Conservation (phyloP, 2,888 invertebrate species). For the Embidobia sp. region DNA sequence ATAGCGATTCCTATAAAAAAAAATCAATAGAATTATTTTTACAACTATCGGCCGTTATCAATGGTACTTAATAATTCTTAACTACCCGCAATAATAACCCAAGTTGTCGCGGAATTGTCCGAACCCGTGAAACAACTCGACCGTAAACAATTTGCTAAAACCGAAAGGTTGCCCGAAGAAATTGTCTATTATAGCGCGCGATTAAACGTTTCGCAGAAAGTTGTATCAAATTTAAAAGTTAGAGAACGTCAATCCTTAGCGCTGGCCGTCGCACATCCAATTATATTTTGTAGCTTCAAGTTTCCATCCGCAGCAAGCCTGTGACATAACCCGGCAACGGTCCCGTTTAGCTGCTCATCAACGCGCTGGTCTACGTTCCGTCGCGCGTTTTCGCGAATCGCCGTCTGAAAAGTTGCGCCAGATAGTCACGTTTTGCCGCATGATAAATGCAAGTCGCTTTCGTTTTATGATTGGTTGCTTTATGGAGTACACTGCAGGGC, state of each 20-base stretch:
- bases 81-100: too few relatives aligned
- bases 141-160: too few relatives aligned
- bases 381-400: slow-evolving; percentile 45
- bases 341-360: slow-evolving; percentile 40
- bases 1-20: too few relatives aligned
- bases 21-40: too few relatives aligned
- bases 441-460: slow-evolving; percentile 57
- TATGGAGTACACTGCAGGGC: slow-evolving; percentile 48
- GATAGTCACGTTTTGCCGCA: slow-evolving; percentile 54
- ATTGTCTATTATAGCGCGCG: neutral
- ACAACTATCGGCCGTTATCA: too few relatives aligned
- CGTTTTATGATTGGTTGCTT: slow-evolving; percentile 54
- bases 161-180: neutral
- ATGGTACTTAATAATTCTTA: too few relatives aligned
- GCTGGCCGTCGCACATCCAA: slow-evolving; percentile 18
- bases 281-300: slow-evolving; percentile 19
- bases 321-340: slow-evolving; percentile 30
- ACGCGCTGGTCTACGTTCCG: slow-evolving; percentile 36
- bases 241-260: slow-evolving; percentile 21
- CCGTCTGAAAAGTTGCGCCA: slow-evolving; percentile 42
- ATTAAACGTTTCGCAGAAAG: slow-evolving; percentile 7
- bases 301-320: neutral
- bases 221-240: neutral
- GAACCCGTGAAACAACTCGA: too few relatives aligned
- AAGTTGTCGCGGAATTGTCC: too few relatives aligned